These are phyloP conservation scores for Malaclemys terrapin DNA, from an alignment of 2,113 vertebrate species.

Conservation along the genomic window DNA sequence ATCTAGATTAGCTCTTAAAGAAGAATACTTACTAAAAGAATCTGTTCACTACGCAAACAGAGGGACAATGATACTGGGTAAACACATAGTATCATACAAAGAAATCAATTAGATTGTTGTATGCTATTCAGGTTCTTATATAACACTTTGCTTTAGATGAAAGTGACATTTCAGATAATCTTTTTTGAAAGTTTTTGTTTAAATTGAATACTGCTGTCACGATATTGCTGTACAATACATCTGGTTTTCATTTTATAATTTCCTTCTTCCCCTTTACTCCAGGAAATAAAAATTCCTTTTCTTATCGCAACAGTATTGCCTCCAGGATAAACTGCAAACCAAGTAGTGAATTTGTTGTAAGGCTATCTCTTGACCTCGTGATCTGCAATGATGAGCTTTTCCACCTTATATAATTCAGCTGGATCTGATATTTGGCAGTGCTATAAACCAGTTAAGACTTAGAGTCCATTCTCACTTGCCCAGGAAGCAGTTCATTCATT, in stretches of 20 bases:
- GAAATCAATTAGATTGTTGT: background rate
- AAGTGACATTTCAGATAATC: background rate
- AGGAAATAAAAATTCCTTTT: background rate
- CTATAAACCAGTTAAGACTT: background rate
- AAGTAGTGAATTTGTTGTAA: background rate
- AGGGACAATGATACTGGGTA: background rate
- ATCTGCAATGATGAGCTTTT: background rate
- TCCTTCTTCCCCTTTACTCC: background rate
- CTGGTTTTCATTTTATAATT: background rate
- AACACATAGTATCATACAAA: background rate
- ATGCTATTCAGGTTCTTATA: background rate
- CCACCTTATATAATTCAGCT: background rate
- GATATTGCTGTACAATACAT: background rate
- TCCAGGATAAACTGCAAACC: background rate
- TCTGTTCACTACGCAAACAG: background rate
- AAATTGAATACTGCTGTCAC: background rate
- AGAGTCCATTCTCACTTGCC: background rate
- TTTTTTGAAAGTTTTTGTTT: background rate
- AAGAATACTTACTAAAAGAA: background rate
- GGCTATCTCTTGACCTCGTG: background rate
- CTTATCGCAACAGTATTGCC: background rate
- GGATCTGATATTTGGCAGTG: rapidly evolving
- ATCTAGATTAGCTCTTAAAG: background rate
- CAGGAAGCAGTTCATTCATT: background rate
- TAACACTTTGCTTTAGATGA: background rate